Conservation (phyloP, 2,888 invertebrate species). For the Aspidiotus rigidus region DNA sequence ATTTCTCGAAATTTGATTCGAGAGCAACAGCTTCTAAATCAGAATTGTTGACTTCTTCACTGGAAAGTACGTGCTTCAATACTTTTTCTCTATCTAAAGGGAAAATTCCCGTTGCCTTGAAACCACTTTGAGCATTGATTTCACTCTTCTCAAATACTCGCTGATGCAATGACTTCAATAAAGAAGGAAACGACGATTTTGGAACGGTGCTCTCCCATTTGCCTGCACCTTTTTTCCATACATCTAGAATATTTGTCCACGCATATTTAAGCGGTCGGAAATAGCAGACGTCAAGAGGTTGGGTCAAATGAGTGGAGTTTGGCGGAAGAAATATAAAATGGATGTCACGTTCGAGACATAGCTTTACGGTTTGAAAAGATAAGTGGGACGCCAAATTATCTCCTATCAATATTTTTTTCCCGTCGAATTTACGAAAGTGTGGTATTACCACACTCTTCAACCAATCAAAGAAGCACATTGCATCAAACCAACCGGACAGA, state of each 20-base stretch:
- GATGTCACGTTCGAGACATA: slow-evolving; percentile 36
- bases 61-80: not conserved
- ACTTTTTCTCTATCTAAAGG: slow-evolving; percentile 15
- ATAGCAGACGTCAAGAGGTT: slow-evolving; percentile 37
- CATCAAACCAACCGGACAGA: too few species aligned
- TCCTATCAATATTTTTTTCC: too few species aligned
- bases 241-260: slow-evolving; percentile 35
- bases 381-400: slow-evolving; percentile 35
- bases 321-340: slow-evolving; percentile 35
- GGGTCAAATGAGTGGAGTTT: slow-evolving; percentile 37
- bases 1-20: too few species aligned
- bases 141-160: not conserved
- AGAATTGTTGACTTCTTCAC: not conserved
- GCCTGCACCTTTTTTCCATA: slow-evolving; percentile 17
- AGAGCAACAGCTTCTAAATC: too few species aligned
- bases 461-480: slow-evolving; percentile 17
- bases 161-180: slow-evolving; percentile 16
- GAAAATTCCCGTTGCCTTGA: slow-evolving; percentile 15
- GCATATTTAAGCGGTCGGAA: slow-evolving; percentile 37
- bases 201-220: slow-evolving; percentile 3
- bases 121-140: slow-evolving; percentile 22
- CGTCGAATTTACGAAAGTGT: slow-evolving; percentile 9
- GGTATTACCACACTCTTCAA: slow-evolving; percentile 17
- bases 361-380: slow-evolving; percentile 33
- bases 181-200: slow-evolving; percentile 21